Percentiles rank a stretch among this genome's conserved stretches.
Evolutionary conservation across 2,888 invertebrate species (phyloP).

Genomic region (Hirudinaria manillensis): DNA sequence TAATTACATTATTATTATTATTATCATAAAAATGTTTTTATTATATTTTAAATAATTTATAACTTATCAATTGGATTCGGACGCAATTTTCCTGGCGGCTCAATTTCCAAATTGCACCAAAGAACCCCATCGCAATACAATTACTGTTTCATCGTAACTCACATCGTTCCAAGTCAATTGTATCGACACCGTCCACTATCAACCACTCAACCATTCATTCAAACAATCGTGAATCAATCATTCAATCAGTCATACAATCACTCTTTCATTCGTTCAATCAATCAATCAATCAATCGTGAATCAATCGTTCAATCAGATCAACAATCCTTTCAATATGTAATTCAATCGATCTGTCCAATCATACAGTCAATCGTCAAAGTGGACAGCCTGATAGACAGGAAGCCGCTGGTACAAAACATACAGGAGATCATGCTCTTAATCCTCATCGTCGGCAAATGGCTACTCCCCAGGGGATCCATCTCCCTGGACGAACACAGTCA

Average conservation of each 20-base stretch:
- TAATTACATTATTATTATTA: background rate
- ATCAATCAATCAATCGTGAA: background rate
- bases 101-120: too few relatives aligned
- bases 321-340: too few relatives aligned
- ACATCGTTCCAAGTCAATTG: too few relatives aligned
- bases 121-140: too few relatives aligned
- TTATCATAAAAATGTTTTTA: too few relatives aligned
- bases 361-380: conserved; percentile 40
- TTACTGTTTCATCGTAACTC: too few relatives aligned
- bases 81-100: too few relatives aligned
- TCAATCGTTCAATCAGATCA: background rate
- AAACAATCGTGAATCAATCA: background rate
- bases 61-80: too few relatives aligned
- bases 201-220: background rate
- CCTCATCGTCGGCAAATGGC: conserved; percentile 48
- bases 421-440: conserved; percentile 47
- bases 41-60: too few relatives aligned
- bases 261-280: too few relatives aligned
- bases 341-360: background rate
- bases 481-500: conserved; percentile 53
- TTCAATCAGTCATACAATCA: background rate
- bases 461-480: conserved; percentile 48
- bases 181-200: too few relatives aligned
- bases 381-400: conserved; percentile 39
- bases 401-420: conserved; percentile 44